A percentile compares a stretch with the other conserved stretches of the same genome.
These are phyloP conservation scores for Bubalus kerabau DNA, from an alignment of 2,113 vertebrate genomes.

Conservation along the genomic window DNA sequence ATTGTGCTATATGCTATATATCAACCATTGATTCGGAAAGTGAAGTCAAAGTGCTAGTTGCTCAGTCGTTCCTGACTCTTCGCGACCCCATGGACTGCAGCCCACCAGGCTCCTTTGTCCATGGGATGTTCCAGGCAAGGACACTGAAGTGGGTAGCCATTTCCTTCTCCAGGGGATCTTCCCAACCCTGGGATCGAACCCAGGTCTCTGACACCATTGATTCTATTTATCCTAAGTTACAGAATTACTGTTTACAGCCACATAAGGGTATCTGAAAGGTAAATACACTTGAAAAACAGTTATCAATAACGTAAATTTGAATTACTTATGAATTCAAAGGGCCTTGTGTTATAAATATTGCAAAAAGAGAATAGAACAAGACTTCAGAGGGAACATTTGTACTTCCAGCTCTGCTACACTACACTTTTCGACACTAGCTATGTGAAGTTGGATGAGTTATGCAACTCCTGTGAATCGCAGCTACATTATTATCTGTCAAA, in stretches of 20 bases:
- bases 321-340: neutral
- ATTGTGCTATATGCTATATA: neutral
- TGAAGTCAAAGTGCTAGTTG: neutral
- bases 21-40: neutral
- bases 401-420: neutral
- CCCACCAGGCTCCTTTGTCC: neutral
- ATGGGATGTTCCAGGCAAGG: neutral
- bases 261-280: neutral
- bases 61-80: neutral
- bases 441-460: neutral
- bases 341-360: neutral
- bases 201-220: neutral
- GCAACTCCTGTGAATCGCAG: neutral
- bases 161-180: neutral
- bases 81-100: fast-evolving
- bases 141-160: neutral
- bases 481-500: neutral
- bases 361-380: neutral
- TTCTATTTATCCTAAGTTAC: neutral
- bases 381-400: neutral
- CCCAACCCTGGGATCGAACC: neutral
- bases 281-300: neutral
- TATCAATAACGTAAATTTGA: neutral
- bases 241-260: neutral
- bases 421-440: neutral